Base-by-base conservation (phyloP, 2,888 invertebrate species). In the Lissocephala sabroskyi region DNA sequence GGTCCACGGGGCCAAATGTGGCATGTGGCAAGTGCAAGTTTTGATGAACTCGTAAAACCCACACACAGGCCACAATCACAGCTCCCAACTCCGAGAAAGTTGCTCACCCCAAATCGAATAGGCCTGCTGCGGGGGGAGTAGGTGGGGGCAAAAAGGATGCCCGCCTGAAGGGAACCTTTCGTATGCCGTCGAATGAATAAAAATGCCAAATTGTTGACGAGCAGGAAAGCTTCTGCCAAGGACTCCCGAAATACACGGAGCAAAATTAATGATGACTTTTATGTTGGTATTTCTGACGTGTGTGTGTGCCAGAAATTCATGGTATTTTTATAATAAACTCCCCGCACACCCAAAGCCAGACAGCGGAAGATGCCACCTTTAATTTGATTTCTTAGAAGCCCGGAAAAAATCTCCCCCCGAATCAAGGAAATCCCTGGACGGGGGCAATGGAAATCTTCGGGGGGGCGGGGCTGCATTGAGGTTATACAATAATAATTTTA, bases 191-290 rank as follows among this genome's bases (percentile, higher is more conserved):
- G 37, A 58, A 65, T 73, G 77, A 65, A 62, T 68, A 74, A 74
- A n/a, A 68, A 65, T 68, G 68, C 59, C 66, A 70, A 65, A 70
- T 59, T 58, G 66, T 61, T 77, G 67, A 54, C 63, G 70, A 49
- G 59, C 59, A 70, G 19, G 23, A 41, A 46, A 35, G 64, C 79
- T 64, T 71, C n/a, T n/a, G n/a, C n/a, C n/a, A n/a, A n/a, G n/a
- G n/a, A n/a, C n/a, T n/a, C n/a, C n/a, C n/a, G n/a, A n/a, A n/a
- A n/a, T n/a, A n/a, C 76, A 52, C 64, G 60, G 56, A 53, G 35
- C 23, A 56, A 73, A 73, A 73, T 73, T 78, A 73, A 78, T 78
- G 79, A 78, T 78, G 71, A 73, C 71, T 73, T 73, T 73, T 71
- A 73, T 73, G n/a, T n/a, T n/a, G n/a, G n/a, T n/a, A n/a, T n/a